Evolutionary conservation across 2,888 invertebrate species (phyloP).

Genomic region (Schizaphis graminum): DNA sequence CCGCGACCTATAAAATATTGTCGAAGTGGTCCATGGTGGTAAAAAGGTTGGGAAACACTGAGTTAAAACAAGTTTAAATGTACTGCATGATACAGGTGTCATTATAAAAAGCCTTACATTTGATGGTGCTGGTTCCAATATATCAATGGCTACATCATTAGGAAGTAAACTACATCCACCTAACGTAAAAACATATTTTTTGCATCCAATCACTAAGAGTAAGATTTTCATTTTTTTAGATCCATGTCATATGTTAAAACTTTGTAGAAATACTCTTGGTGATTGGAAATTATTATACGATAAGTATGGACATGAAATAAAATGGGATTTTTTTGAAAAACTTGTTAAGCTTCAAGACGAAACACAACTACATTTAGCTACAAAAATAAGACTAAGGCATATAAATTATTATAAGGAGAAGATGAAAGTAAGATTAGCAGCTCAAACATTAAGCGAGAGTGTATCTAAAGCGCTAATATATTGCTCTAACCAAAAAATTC

Average conservation of each 20-base stretch:
- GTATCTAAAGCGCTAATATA: constrained; percentile 5
- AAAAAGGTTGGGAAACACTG: too few species aligned
- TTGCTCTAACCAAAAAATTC: not conserved
- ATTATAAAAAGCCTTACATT: constrained; percentile 64
- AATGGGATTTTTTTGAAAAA: constrained; percentile 5
- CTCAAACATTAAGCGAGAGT: constrained; percentile 24
- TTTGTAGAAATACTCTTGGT: constrained; percentile 8
- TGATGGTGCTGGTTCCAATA: constrained; percentile 66
- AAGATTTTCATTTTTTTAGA: constrained; percentile 40
- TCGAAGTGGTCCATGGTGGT: too few species aligned
- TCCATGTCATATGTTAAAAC: constrained; percentile 45
- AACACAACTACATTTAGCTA: not conserved
- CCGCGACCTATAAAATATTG: too few species aligned
- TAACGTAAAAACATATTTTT: constrained; percentile 48
- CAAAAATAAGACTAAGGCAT: constrained; percentile 10
- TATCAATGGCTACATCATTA: constrained; percentile 55
- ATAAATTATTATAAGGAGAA: not conserved
- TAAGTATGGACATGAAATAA: constrained; percentile 38
- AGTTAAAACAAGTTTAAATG: constrained; percentile 33
- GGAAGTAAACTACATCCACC: constrained; percentile 46
- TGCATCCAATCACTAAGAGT: constrained; percentile 39
- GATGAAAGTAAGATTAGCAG: constrained; percentile 35
- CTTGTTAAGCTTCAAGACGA: not conserved
- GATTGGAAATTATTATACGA: constrained; percentile 15
- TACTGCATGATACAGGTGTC: constrained; percentile 54